phyloP scores from a whole-genome alignment of 2,797 vertebrate genomes.

The Enteromius treurensis region DNA sequence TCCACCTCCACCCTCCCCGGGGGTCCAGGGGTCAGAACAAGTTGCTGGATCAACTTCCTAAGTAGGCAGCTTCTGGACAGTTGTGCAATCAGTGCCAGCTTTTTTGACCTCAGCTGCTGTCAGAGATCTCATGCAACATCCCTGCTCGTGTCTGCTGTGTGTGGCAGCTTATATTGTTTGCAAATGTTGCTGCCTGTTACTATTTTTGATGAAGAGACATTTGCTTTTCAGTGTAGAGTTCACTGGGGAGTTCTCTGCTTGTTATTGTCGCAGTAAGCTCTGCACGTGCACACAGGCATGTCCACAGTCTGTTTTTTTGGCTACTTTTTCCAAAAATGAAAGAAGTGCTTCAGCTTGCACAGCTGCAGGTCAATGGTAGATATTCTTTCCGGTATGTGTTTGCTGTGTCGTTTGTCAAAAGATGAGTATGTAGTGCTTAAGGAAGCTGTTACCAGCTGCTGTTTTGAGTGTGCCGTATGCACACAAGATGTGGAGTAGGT shows the following conservation, averaged over 20 bases:
- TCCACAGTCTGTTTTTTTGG: slow-evolving; percentile 64
- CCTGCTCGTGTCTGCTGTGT: slow-evolving; percentile 65
- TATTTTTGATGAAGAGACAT: slow-evolving; percentile 72
- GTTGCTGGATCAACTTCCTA: slow-evolving; percentile 49
- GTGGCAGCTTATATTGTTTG: slow-evolving; percentile 66
- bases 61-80: slow-evolving; percentile 39
- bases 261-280: slow-evolving; percentile 73
- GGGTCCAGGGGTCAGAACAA: slow-evolving; percentile 33
- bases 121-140: slow-evolving; percentile 48
- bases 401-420: slow-evolving; percentile 36
- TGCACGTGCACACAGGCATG: slow-evolving; percentile 62
- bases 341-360: slow-evolving; percentile 46
- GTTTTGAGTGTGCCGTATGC: slow-evolving; percentile 38
- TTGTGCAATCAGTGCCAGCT: slow-evolving; percentile 48
- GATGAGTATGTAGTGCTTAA: slow-evolving; percentile 45
- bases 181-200: slow-evolving; percentile 65
- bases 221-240: slow-evolving; percentile 72
- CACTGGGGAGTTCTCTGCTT: slow-evolving; percentile 64
- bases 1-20: neutral
- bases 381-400: slow-evolving; percentile 33
- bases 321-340: neutral
- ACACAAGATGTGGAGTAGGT: slow-evolving; percentile 13
- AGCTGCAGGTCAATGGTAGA: slow-evolving; percentile 40
- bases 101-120: slow-evolving; percentile 37
- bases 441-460: slow-evolving; percentile 49